Conservation (phyloP, 2,888 invertebrate genomes). For the Watsonalla cultraria region DNA sequence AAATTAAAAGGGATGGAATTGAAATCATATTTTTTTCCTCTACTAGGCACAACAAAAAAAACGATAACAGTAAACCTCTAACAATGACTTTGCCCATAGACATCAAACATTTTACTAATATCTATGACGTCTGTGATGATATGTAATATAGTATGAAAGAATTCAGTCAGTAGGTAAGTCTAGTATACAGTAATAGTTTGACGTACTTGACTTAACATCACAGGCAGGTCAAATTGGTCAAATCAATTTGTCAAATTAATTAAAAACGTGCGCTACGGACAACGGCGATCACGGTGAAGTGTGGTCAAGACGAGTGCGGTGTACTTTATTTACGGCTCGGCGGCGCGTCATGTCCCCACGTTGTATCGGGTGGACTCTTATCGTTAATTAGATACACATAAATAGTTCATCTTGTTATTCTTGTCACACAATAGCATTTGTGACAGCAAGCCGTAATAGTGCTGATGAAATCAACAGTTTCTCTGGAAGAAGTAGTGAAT, state of each 20-base stretch:
- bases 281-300: slow-evolving; percentile 30
- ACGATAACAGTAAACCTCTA: no score
- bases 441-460: slow-evolving; percentile 52
- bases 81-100: no score
- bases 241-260: slow-evolving; percentile 41
- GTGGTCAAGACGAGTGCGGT: slow-evolving; percentile 25
- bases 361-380: slow-evolving; percentile 55
- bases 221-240: slow-evolving; percentile 29
- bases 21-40: no score
- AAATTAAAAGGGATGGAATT: no score
- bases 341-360: slow-evolving; percentile 52
- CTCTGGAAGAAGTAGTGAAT: slow-evolving; percentile 67
- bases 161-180: no score
- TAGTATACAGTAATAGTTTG: not conserved
- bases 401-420: slow-evolving; percentile 56
- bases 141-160: no score
- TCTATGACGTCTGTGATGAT: no score
- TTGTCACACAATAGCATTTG: slow-evolving; percentile 42
- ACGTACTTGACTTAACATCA: not conserved
- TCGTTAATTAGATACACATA: slow-evolving; percentile 47
- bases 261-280: slow-evolving; percentile 51
- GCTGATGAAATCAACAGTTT: slow-evolving; percentile 74
- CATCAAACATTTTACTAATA: no score
- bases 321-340: slow-evolving; percentile 50
- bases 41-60: no score